Evolutionary conservation across 2,888 invertebrate species (phyloP).

Genomic region (Phaonia tiefii): DNA sequence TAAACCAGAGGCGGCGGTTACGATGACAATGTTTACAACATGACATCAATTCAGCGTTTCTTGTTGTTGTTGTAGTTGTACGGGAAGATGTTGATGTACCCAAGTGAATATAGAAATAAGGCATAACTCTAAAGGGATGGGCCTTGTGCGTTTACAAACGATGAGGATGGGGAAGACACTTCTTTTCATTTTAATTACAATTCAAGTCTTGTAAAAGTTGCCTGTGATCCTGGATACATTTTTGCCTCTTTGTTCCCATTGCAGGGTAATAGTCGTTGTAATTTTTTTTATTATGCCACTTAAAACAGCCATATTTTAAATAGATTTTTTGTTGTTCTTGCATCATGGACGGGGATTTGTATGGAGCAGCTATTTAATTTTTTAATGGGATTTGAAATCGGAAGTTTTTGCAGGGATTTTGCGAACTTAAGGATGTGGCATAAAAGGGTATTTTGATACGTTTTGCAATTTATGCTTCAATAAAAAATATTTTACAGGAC

Average conservation of each 20-base stretch:
- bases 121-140: conserved; percentile 33
- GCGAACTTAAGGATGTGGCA: too few relatives aligned
- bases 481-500: too few relatives aligned
- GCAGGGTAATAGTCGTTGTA: background rate
- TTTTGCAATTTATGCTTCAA: too few relatives aligned
- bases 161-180: background rate
- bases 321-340: too few relatives aligned
- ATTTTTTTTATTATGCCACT: conserved; percentile 64
- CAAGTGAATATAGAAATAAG: too few relatives aligned
- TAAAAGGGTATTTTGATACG: too few relatives aligned
- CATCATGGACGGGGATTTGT: too few relatives aligned
- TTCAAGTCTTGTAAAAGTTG: conserved; percentile 60
- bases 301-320: conserved; percentile 36
- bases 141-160: background rate
- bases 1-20: conserved; percentile 61
- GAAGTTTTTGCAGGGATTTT: too few relatives aligned
- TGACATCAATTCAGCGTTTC: conserved; percentile 53
- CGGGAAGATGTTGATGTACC: too few relatives aligned
- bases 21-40: conserved; percentile 59
- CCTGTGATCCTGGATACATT: conserved; percentile 53
- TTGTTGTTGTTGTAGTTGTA: too few relatives aligned
- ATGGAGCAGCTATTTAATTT: too few relatives aligned
- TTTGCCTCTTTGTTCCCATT: conserved; percentile 1
- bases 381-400: too few relatives aligned
- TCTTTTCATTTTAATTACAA: conserved; percentile 56